phyloP scores from a whole-genome alignment of 2,888 invertebrate species.

The Vesta saturnalis region DNA sequence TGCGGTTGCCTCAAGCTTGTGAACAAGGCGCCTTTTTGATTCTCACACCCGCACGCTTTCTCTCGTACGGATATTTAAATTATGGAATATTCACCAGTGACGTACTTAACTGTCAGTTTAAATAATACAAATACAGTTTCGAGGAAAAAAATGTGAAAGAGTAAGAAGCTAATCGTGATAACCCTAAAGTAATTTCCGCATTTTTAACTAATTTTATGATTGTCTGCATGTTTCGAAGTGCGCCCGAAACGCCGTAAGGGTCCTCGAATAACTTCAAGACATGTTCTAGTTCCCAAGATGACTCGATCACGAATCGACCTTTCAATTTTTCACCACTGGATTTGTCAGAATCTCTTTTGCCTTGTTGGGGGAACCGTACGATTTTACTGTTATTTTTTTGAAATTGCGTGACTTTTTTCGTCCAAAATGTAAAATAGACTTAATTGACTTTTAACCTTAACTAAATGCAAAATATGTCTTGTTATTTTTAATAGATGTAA shows the following conservation, averaged over 20 bases:
- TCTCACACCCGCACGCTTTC: conserved; percentile 62
- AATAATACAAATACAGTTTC: background rate
- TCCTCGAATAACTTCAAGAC: conserved; percentile 54
- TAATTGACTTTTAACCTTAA: too few relatives aligned
- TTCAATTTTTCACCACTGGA: conserved; percentile 45
- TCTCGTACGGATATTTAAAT: conserved; percentile 38
- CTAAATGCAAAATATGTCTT: too few relatives aligned
- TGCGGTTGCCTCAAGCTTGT: conserved; percentile 54
- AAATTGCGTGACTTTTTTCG: conserved; percentile 4
- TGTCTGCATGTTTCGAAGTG: conserved; percentile 42
- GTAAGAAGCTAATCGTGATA: conserved; percentile 25
- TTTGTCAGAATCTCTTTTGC: conserved; percentile 30
- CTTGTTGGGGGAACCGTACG: conserved; percentile 21
- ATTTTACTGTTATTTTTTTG: conserved; percentile 34
- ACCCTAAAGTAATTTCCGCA: conserved; percentile 51
- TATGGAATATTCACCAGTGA: conserved; percentile 31
- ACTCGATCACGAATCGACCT: conserved; percentile 56
- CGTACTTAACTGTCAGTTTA: conserved; percentile 27
- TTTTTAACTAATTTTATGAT: conserved; percentile 55
- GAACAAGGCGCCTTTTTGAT: conserved; percentile 59
- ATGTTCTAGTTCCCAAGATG: conserved; percentile 60
- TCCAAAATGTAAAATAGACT: too few relatives aligned
- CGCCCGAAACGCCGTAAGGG: conserved; percentile 50
- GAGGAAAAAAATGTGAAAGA: conserved; percentile 16
- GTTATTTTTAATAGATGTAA: too few relatives aligned